Percentiles rank a stretch among this genome's conserved stretches.
phyloP scores from a whole-genome alignment of 1,140 invertebrate genomes.

The Danaus plexippus region DNA sequence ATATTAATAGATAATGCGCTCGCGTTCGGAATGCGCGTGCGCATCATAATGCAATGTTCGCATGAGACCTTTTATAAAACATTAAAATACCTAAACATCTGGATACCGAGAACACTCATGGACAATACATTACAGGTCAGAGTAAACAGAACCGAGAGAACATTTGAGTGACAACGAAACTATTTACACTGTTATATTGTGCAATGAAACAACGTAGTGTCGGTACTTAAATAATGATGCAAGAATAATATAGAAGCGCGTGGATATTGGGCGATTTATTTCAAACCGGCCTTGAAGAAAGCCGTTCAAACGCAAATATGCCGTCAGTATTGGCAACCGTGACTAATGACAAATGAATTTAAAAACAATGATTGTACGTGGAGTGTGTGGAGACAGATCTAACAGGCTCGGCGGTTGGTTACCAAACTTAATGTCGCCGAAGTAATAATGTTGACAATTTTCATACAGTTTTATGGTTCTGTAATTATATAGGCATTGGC shows the following conservation, averaged over 20 bases:
- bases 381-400: constrained; percentile 29
- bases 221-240: constrained; percentile 6
- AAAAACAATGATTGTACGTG: constrained; percentile 53
- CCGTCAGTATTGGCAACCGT: constrained; percentile 41
- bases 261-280: constrained; percentile 35
- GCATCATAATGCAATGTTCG: no score
- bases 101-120: no score
- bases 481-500: constrained; percentile 28
- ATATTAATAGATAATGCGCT: no score
- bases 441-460: constrained; percentile 4
- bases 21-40: no score
- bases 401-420: not conserved
- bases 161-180: no score
- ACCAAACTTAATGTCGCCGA: constrained; percentile 4
- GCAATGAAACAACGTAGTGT: constrained; percentile 3
- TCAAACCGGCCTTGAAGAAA: constrained; percentile 45
- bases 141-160: not conserved
- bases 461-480: constrained; percentile 13
- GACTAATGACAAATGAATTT: constrained; percentile 56
- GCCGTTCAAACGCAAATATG: constrained; percentile 42
- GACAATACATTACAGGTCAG: constrained; percentile 2
- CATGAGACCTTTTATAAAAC: no score
- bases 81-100: no score
- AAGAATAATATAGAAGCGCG: constrained; percentile 13
- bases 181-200: no score